Percentiles rank a stretch among this genome's conserved stretches.
Evolutionary conservation across 2,113 vertebrate genomes (phyloP).

Genomic region (Chaetops frenatus): DNA sequence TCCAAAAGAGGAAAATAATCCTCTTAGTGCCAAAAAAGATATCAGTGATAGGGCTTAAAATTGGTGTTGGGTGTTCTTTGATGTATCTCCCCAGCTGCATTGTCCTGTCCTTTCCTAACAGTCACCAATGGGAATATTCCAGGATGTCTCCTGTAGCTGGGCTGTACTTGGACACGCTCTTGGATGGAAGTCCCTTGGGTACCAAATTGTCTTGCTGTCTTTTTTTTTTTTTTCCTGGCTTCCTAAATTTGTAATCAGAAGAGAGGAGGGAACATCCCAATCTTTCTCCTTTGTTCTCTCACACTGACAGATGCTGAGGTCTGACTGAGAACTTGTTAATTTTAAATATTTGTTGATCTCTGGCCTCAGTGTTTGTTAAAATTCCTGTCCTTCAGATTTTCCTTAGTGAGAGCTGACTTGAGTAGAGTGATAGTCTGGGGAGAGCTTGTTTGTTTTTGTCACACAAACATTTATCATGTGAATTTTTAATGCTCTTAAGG

Average conservation of each 20-base stretch:
- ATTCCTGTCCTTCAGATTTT: background rate
- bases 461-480: background rate
- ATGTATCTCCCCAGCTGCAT: background rate
- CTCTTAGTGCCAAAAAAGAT: background rate
- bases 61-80: background rate
- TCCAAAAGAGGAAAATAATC: slow-evolving; percentile 19
- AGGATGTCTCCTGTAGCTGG: background rate
- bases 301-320: background rate
- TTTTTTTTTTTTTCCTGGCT: background rate
- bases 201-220: background rate
- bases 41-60: background rate
- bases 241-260: background rate
- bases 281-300: background rate
- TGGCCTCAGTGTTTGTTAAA: background rate
- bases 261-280: background rate
- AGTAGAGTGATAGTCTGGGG: background rate
- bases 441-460: background rate
- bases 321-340: background rate
- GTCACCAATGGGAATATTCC: background rate
- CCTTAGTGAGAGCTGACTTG: background rate
- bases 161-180: background rate
- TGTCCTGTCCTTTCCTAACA: background rate
- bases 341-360: background rate
- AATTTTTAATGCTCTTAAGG: background rate
- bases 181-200: background rate